Conservation (phyloP, 2,888 invertebrate species). For the Heliconius cydno region DNA sequence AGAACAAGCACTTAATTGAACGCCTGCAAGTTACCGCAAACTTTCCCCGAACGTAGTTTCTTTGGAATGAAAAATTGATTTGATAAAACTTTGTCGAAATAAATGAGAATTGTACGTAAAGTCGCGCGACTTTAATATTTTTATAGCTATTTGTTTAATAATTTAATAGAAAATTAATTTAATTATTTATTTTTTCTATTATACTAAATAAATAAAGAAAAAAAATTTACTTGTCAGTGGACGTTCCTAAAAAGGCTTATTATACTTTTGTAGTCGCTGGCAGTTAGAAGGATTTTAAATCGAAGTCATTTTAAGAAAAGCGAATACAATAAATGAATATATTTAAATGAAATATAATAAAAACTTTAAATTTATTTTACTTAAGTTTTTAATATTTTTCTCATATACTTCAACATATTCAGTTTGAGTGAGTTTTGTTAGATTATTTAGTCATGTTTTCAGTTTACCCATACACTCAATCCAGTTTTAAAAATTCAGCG, state of each 20-base stretch:
- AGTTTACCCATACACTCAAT: not conserved
- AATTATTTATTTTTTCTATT: too few relatives aligned
- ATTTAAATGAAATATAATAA: not conserved
- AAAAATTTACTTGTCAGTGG: too few relatives aligned
- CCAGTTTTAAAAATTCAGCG: conserved; percentile 11
- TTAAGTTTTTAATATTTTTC: too few relatives aligned
- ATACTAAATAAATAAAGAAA: too few relatives aligned
- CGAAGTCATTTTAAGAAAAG: too few relatives aligned
- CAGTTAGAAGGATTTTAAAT: too few relatives aligned
- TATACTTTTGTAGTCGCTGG: too few relatives aligned
- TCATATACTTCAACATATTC: too few relatives aligned
- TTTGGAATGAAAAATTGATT: conserved; percentile 24
- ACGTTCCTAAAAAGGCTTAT: too few relatives aligned
- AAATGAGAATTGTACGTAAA: not conserved
- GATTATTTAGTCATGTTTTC: not conserved
- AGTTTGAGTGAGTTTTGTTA: not conserved
- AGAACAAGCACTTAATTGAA: conserved; percentile 26
- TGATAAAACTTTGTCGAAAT: conserved; percentile 9
- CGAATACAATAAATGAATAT: not conserved
- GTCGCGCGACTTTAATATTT: not conserved
- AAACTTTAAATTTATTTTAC: not conserved
- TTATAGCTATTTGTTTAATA: too few relatives aligned
- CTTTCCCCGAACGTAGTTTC: conserved; percentile 2
- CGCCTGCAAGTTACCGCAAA: conserved; percentile 22
- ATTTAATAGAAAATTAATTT: too few relatives aligned